These are phyloP conservation scores for Helicorthomorpha holstii DNA, from an alignment of 1,140 invertebrate species.

Conservation along the genomic window DNA sequence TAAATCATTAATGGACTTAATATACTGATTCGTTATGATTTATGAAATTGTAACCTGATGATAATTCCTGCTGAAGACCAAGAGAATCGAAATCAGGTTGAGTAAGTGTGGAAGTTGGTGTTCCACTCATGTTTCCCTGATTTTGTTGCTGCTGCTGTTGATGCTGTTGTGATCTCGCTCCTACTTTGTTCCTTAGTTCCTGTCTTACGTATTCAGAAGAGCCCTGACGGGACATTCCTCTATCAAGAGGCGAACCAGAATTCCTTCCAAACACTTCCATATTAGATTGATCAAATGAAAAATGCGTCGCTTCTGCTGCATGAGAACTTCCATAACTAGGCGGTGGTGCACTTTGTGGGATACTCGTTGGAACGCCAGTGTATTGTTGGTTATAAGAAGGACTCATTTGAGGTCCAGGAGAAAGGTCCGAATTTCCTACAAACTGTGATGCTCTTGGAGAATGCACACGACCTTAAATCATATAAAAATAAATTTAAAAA, in stretches of 20 bases:
- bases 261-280: slow-evolving; percentile 10
- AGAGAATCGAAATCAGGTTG: slow-evolving; percentile 3
- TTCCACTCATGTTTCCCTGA: slow-evolving; percentile 6
- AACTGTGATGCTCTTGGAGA: slow-evolving; percentile 12
- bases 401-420: slow-evolving; percentile 12
- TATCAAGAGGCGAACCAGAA: slow-evolving; percentile 2
- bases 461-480: slow-evolving; percentile 12
- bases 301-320: slow-evolving; percentile 9
- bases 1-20: neutral
- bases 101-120: neutral
- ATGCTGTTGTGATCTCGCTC: slow-evolving; percentile 49
- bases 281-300: slow-evolving; percentile 5
- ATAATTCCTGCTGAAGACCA: neutral
- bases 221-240: neutral
- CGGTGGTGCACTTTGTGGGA: slow-evolving; percentile 9
- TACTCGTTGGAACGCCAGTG: neutral
- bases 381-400: slow-evolving; percentile 3
- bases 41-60: neutral
- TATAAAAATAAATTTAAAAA: neutral
- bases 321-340: slow-evolving; percentile 8
- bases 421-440: slow-evolving; percentile 8
- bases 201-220: slow-evolving; percentile 68
- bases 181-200: slow-evolving; percentile 69
- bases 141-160: slow-evolving; percentile 19
- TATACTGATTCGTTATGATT: neutral